A percentile compares a stretch with the other conserved stretches of the same genome.
phyloP scores from a whole-genome alignment of 2,797 vertebrate species.

The Manis javanica region DNA sequence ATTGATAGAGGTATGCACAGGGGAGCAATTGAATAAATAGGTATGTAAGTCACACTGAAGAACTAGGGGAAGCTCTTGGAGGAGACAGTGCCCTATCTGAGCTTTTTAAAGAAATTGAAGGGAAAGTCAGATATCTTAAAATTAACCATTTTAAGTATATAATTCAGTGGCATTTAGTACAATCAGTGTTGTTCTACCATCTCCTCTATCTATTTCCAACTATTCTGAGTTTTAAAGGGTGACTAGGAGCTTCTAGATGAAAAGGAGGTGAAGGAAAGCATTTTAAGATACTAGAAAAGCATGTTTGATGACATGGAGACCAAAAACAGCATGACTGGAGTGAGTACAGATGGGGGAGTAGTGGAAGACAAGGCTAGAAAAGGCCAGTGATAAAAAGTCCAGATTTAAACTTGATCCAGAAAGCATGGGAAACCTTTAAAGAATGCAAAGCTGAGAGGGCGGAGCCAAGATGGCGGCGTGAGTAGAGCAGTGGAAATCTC shows the following conservation, averaged over 20 bases:
- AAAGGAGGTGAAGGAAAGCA: not conserved
- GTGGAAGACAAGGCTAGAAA: not conserved
- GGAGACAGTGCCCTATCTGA: not conserved
- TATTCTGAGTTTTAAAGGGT: constrained; percentile 48
- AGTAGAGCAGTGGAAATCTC: too few species aligned
- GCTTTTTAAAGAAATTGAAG: not conserved
- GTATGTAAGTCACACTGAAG: not conserved
- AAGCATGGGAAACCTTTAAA: not conserved
- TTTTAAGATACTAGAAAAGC: not conserved
- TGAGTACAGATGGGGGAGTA: not conserved
- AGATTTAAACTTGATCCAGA: constrained; percentile 7
- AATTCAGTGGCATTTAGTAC: not conserved
- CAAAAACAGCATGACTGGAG: not conserved
- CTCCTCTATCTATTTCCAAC: not conserved
- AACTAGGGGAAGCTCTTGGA: not conserved
- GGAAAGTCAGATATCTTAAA: not conserved
- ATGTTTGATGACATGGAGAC: not conserved
- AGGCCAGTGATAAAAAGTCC: not conserved
- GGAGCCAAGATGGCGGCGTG: too few species aligned
- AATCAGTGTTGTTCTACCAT: not conserved
- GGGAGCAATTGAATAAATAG: not conserved
- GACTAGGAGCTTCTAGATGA: not conserved
- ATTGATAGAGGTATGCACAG: not conserved
- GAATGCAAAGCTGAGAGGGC: not conserved
- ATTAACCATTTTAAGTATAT: constrained; percentile 6